A percentile compares a stretch with the other conserved stretches of the same genome.
Evolutionary conservation across 1,140 invertebrate genomes (phyloP).

Genomic region (Zaprionus lachaisei): DNA sequence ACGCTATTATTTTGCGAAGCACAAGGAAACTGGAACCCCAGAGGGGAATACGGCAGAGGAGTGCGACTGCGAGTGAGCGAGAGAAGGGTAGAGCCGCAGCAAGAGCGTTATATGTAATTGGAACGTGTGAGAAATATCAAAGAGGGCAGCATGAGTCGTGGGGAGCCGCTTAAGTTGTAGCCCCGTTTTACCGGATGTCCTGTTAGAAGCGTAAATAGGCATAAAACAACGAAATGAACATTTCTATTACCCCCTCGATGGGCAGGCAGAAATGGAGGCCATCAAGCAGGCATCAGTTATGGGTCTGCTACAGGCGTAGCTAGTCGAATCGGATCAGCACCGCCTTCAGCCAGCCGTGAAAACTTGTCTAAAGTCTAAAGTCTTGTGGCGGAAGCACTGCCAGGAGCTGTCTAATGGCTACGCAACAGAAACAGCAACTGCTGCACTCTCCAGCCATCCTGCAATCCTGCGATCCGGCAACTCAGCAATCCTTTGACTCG

Average conservation of each 20-base stretch:
- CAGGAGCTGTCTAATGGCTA: constrained; percentile 80
- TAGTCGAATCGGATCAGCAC: constrained; percentile 11
- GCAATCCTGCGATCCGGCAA: constrained; percentile 41
- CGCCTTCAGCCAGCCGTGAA: constrained; percentile 64
- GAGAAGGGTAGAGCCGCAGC: not conserved
- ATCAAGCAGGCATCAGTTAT: constrained; percentile 9
- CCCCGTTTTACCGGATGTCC: constrained; percentile 79
- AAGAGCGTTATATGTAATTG: constrained; percentile 71
- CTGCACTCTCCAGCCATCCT: constrained; percentile 49
- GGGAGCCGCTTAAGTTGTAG: constrained; percentile 61
- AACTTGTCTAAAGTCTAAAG: constrained; percentile 72
- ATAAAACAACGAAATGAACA: constrained; percentile 82
- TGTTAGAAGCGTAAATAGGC: constrained; percentile 82
- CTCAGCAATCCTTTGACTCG: constrained; percentile 58
- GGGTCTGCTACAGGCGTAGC: not conserved
- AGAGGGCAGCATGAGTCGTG: constrained; percentile 41
- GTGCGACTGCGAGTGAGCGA: not conserved
- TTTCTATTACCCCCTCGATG: constrained; percentile 70
- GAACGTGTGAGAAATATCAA: constrained; percentile 84
- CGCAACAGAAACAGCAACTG: constrained; percentile 45
- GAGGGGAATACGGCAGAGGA: constrained; percentile 5
- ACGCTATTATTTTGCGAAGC: constrained; percentile 80
- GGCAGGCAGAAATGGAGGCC: not conserved
- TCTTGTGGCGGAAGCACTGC: constrained; percentile 67
- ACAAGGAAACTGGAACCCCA: constrained; percentile 4